phyloP scores from a whole-genome alignment of 2,888 invertebrate species.

The Sinelater perroti region DNA sequence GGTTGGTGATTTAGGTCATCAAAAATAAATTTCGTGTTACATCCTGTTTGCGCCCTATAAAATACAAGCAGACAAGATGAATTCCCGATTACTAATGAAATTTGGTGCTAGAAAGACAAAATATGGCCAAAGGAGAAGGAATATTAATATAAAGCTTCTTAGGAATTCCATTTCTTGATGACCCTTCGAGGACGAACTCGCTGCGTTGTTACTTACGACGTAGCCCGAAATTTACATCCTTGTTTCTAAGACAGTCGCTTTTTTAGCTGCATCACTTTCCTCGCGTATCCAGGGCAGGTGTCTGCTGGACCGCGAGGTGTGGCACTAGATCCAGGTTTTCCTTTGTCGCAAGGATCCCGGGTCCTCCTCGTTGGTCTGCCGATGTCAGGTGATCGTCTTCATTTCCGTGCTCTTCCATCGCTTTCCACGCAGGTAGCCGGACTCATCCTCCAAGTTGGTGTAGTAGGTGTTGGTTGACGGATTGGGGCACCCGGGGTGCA shows the following conservation, averaged over 20 bases:
- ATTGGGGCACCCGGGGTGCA: constrained; percentile 46
- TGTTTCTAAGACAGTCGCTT: constrained; percentile 40
- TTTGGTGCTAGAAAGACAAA: too few species aligned
- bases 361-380: constrained; percentile 42
- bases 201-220: constrained; percentile 11
- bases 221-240: constrained; percentile 35
- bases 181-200: constrained; percentile 8
- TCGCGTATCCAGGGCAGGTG: constrained; percentile 49
- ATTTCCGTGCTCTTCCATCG: constrained; percentile 50
- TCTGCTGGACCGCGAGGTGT: constrained; percentile 51
- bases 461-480: constrained; percentile 52
- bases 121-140: background rate
- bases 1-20: too few species aligned
- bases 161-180: constrained; percentile 9
- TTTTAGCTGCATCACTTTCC: constrained; percentile 35
- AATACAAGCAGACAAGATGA: too few species aligned
- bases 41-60: too few species aligned
- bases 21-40: too few species aligned
- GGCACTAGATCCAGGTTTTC: constrained; percentile 55
- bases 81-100: too few species aligned
- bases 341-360: constrained; percentile 46
- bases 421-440: constrained; percentile 44
- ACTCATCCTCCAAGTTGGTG: constrained; percentile 51
- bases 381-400: constrained; percentile 52
- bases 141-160: too few species aligned